Conservation (phyloP, 2,113 vertebrate genomes). For the Pongo abelii region DNA sequence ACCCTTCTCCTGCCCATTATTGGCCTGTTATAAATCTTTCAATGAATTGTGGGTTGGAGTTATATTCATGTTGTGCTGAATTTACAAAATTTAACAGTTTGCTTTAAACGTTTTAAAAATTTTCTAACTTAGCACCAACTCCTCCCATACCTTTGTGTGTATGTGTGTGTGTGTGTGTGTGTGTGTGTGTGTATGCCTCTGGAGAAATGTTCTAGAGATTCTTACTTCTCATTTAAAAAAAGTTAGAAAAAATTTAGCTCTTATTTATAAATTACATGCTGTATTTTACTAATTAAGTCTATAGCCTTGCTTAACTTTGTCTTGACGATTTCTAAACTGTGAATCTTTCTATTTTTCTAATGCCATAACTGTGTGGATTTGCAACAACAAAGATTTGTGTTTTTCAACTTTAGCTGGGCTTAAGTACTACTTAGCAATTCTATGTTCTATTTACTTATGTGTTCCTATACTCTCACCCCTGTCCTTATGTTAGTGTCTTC, state of each 20-base stretch:
- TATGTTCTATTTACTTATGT: background rate
- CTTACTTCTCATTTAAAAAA: background rate
- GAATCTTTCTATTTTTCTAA: background rate
- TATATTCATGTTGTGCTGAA: background rate
- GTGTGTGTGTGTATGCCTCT: background rate
- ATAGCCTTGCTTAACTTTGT: background rate
- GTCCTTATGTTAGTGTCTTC: background rate
- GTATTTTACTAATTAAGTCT: background rate
- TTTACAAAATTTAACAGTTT: background rate
- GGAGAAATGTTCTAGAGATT: background rate
- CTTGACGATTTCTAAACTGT: background rate
- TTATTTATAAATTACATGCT: background rate
- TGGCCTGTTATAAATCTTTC: background rate
- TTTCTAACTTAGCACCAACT: background rate
- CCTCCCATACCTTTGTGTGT: background rate
- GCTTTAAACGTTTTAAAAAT: background rate
- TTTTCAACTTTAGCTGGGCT: background rate
- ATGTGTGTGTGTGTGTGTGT: background rate
- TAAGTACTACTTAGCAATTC: background rate
- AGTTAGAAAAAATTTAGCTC: background rate
- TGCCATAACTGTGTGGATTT: background rate
- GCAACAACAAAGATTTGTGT: background rate
- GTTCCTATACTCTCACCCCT: background rate
- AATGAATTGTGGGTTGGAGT: constrained; percentile 16
- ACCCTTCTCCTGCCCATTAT: background rate